Percentiles rank a stretch among this genome's conserved stretches.
Evolutionary conservation across 2,888 invertebrate species (phyloP).

Genomic region (Baccha elongata): DNA sequence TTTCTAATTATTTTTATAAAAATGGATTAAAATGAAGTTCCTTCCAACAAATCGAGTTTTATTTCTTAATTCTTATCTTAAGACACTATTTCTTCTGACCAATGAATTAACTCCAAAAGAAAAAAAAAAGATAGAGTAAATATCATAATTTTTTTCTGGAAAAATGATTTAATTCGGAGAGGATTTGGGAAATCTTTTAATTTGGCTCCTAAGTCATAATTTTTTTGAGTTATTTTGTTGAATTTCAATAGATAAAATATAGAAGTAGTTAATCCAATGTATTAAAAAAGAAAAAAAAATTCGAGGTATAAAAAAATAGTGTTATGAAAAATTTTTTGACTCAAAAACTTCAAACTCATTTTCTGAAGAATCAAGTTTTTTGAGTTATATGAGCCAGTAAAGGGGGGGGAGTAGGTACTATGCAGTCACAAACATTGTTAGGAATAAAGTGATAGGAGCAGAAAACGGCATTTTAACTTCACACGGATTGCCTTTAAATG

Average conservation of each 20-base stretch:
- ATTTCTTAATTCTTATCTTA: conserved; percentile 14
- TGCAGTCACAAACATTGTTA: too few species aligned
- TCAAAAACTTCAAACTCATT: too few species aligned
- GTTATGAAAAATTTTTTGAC: too few species aligned
- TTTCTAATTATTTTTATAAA: conserved; percentile 15
- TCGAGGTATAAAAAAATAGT: conserved; percentile 10
- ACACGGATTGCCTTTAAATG: too few species aligned
- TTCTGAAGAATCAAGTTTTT: too few species aligned
- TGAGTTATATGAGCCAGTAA: too few species aligned
- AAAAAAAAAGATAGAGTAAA: conserved; percentile 10
- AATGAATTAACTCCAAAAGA: conserved; percentile 18
- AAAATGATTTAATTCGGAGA: conserved; percentile 11
- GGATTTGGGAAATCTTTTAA: conserved; percentile 9
- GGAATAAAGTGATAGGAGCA: too few species aligned
- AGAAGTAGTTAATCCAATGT: conserved; percentile 17
- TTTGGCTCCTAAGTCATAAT: conserved; percentile 2
- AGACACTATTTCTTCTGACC: conserved; percentile 10
- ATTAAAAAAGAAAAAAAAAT: conserved; percentile 20
- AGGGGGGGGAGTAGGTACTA: too few species aligned
- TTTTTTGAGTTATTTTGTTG: conserved; percentile 14
- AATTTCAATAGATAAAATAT: conserved; percentile 22
- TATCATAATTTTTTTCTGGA: conserved; percentile 20
- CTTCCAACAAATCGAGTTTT: conserved; percentile 13
- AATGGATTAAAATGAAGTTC: conserved; percentile 8
- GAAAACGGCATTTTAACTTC: too few species aligned